These are phyloP conservation scores for Sepiola atlantica DNA, from an alignment of 2,888 invertebrate species.

Conservation along the genomic window DNA sequence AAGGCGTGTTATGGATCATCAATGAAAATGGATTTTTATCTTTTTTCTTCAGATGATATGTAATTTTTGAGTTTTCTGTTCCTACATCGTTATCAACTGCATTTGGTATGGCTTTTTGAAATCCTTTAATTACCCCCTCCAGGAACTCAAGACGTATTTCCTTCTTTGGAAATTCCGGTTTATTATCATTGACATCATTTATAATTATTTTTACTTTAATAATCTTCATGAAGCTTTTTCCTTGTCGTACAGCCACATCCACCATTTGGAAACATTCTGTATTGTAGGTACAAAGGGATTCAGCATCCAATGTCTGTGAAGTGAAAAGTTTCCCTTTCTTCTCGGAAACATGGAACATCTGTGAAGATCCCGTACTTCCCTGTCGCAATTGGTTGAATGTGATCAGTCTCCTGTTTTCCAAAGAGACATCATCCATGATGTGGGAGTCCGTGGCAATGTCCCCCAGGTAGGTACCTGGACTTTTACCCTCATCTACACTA, in stretches of 20 bases:
- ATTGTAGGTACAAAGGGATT: background rate
- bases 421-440: background rate
- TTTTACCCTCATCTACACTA: background rate
- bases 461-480: background rate
- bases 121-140: background rate
- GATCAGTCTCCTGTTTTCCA: background rate
- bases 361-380: background rate
- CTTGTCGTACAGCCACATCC: slow-evolving; percentile 36
- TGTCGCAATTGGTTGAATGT: background rate
- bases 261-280: slow-evolving; percentile 42
- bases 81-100: background rate
- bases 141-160: background rate
- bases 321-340: slow-evolving; percentile 32
- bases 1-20: background rate
- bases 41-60: background rate
- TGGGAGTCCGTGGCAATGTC: background rate
- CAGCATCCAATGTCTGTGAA: slow-evolving; percentile 19
- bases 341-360: background rate
- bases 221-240: slow-evolving; percentile 35
- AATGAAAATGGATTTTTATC: background rate
- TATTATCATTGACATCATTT: slow-evolving; percentile 38
- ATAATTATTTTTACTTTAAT: slow-evolving; percentile 32
- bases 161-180: background rate
- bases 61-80: background rate
- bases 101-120: background rate